A percentile compares a stretch with the other conserved stretches of the same genome.
Conservation (phyloP, 2,797 vertebrate species). For the Sebastolobus altivelis region DNA sequence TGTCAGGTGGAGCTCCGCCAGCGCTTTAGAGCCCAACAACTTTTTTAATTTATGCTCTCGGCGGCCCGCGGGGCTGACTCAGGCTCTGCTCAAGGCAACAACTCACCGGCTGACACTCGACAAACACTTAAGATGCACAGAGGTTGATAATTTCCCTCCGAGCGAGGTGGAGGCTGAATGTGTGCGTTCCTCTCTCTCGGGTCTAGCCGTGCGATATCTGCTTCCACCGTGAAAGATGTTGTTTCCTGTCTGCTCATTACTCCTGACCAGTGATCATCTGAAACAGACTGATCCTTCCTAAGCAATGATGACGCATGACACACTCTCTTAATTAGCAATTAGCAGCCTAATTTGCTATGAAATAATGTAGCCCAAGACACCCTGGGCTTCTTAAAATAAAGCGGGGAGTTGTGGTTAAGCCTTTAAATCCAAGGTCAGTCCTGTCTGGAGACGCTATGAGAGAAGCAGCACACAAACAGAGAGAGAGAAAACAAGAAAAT, state of each 20-base stretch:
- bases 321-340: conserved; percentile 47
- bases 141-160: background rate
- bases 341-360: conserved; percentile 37
- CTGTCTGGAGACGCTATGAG: background rate
- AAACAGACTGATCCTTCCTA: background rate
- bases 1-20: background rate
- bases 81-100: conserved; percentile 6
- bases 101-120: background rate
- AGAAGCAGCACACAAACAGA: too few species aligned
- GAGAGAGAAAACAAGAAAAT: background rate
- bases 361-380: background rate
- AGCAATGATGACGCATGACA: conserved; percentile 25
- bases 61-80: background rate
- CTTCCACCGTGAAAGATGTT: too few species aligned
- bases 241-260: background rate
- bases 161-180: background rate
- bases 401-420: background rate
- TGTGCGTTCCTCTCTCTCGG: background rate
- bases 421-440: conserved; percentile 3
- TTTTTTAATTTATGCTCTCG: background rate
- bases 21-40: background rate
- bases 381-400: background rate
- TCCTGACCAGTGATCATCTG: background rate
- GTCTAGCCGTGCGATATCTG: background rate
- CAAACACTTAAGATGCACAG: background rate